Percentiles rank a stretch among this genome's conserved stretches.
These are phyloP conservation scores for Thunnus maccoyii DNA, from an alignment of 2,113 vertebrate genomes.

Conservation along the genomic window DNA sequence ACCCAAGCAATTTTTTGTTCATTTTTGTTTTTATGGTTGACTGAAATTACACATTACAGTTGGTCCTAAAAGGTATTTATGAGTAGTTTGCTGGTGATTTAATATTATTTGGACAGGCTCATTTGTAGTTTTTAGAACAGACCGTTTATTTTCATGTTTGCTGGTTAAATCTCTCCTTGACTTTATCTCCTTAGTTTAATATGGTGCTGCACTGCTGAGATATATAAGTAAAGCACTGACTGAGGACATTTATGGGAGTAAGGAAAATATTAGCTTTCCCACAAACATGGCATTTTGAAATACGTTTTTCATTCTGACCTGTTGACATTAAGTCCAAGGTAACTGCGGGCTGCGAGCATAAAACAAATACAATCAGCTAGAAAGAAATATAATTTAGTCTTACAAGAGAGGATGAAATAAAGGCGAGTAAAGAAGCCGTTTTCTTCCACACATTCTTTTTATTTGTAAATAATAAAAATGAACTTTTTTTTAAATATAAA, in stretches of 20 bases:
- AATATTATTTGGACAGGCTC: too few species aligned
- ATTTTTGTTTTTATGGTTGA: too few species aligned
- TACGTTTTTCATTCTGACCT: conserved; percentile 12
- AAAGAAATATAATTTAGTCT: not conserved
- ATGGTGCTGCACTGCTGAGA: not conserved
- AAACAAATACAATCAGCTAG: not conserved
- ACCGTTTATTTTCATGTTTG: too few species aligned
- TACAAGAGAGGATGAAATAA: not conserved
- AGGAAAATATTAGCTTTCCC: conserved; percentile 68
- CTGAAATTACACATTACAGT: too few species aligned
- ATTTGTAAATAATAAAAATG: conserved; percentile 91
- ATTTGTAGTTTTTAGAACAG: too few species aligned
- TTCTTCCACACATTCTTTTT: conserved; percentile 89
- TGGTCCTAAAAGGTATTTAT: too few species aligned
- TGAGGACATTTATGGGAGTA: conserved; percentile 32
- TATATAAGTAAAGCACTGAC: conserved; percentile 8
- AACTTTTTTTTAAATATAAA: conserved; percentile 86
- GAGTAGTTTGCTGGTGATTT: too few species aligned
- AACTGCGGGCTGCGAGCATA: not conserved
- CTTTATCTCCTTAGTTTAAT: not conserved
- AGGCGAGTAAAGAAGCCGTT: not conserved
- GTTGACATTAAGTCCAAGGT: conserved; percentile 18
- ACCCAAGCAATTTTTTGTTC: too few species aligned
- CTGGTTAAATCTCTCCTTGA: not conserved
- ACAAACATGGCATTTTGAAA: conserved; percentile 38